Base-by-base conservation (phyloP, 2,113 vertebrate species). In the Rhinoptilus africanus region DNA sequence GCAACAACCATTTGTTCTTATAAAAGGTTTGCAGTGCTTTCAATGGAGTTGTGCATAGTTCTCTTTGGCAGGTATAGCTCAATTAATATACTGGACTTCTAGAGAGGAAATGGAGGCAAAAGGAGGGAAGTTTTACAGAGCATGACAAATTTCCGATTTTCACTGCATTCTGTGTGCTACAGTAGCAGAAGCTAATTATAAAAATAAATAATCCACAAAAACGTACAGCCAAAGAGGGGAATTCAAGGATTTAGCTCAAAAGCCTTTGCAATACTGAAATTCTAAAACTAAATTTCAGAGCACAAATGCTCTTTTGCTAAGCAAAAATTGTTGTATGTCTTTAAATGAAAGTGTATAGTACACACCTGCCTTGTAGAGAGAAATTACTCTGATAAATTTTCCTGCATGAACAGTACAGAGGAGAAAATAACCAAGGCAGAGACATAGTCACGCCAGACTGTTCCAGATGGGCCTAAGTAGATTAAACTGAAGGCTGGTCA, bases 11-110 rank as follows among this genome's bases (percentile, higher is more conserved):
- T 73, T 14, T 11, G 51, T 75, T 93, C 72, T 85, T 79, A 37
- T 17, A 74, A 73, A 64, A 89, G 45, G 72, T 93, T 96, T 95
- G 88, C 68, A 62, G 82, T 93, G 86, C 53, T 45, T 85, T 95
- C 18, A 4, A 4, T 89, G 73, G 67, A 85, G 69, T 82, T 95
- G 69, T 81, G 66, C 60, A 80, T 95, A 88, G 74, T 57, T 94
- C 79, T 84, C 64, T 72, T 34, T 74, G 59, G 69, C 53, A 85
- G 62, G 53, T 79, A 73, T n/a, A 50, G 77, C 76, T 95, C 92
- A 89, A 3, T 93, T 75, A 67, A 27, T 81, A 34, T 8, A 59
- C 34, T 63, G 34, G 57, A 45, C 20, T 60, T 83, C 16, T 59
- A 35, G 51, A 82, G 67, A 75, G 68, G 76, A 88, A 73, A 23